Evolutionary conservation across 2,113 vertebrate genomes (phyloP), one percentile per base, ranked within the genome.

Genomic region (Ophiodon elongatus): DNA sequence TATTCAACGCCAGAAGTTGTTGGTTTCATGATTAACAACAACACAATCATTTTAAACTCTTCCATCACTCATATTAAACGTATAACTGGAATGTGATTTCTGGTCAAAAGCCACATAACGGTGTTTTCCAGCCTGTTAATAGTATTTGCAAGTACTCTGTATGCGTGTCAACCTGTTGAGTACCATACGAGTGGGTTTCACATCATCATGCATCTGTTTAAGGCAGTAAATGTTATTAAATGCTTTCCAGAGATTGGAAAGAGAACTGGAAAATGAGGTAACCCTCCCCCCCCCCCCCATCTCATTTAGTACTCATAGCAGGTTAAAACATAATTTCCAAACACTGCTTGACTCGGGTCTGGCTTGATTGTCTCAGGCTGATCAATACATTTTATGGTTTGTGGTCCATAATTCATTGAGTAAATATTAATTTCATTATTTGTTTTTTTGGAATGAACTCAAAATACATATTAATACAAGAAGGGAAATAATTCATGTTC

Each of bases 181-280:
- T 60, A 71, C 73, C 71, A 82, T 62, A 29, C 1, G 2, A 56
- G 54, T 59, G 43, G 35, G 31, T 41, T 64, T 71, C 13, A 68
- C 47, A 37, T 54, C 43, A 67, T 43, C 45, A 11, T n/a, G 7
- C 9, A 31, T 75, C 70, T 41, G 29, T 50, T 66, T 50, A 70
- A 82, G 41, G 33, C 43, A 84, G 56, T 27, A 52, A 10, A 62
- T 37, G 2, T 27, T 68, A 79, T 68, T 11, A 56, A 83, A 59
- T 59, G 15, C 13, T 70, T 76, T 39, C 4, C 19, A 67, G 57
- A 43, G 83, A 85, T 88, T 84, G 77, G 89, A n/a, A n/a, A n/a
- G n/a, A n/a, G n/a, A n/a, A n/a, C 70, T 21, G 41, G 41, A 15
- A 43, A n/a, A n/a, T n/a, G n/a, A n/a, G n/a, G n/a, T n/a, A n/a